Conservation (phyloP, 2,797 vertebrate genomes). For the Heliangelus exortis region DNA sequence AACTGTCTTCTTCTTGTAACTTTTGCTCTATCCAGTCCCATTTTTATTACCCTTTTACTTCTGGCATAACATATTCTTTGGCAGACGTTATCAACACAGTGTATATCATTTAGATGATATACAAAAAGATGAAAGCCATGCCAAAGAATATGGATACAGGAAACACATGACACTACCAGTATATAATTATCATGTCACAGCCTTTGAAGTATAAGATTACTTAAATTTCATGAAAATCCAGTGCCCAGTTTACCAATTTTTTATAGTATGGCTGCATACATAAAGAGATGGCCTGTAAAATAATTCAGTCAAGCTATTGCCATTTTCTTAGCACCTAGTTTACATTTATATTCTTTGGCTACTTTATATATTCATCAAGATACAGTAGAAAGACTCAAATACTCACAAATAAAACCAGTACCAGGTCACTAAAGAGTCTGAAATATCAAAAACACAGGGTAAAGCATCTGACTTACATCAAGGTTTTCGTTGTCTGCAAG, state of each 20-base stretch:
- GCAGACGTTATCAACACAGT: not conserved
- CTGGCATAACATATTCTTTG: not conserved
- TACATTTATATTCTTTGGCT: not conserved
- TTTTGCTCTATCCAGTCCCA: not conserved
- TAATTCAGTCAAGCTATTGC: not conserved
- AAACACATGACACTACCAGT: not conserved
- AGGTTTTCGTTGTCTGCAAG: constrained; percentile 87
- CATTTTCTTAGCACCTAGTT: not conserved
- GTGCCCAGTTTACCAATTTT: not conserved
- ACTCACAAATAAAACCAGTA: not conserved
- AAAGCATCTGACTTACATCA: constrained; percentile 81
- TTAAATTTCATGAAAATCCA: not conserved
- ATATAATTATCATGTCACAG: not conserved
- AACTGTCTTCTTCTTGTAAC: not conserved
- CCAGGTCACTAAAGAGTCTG: not conserved
- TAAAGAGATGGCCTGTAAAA: not conserved
- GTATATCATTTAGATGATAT: not conserved
- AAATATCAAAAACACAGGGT: not conserved
- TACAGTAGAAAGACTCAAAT: not conserved
- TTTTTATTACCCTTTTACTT: not conserved
- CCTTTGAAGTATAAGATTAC: not conserved
- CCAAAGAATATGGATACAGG: not conserved
- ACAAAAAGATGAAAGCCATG: not conserved
- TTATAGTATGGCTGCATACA: not conserved
- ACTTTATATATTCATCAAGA: not conserved